Evolutionary conservation across 2,888 invertebrate genomes (phyloP).

Genomic region (Alcis repandata): DNA sequence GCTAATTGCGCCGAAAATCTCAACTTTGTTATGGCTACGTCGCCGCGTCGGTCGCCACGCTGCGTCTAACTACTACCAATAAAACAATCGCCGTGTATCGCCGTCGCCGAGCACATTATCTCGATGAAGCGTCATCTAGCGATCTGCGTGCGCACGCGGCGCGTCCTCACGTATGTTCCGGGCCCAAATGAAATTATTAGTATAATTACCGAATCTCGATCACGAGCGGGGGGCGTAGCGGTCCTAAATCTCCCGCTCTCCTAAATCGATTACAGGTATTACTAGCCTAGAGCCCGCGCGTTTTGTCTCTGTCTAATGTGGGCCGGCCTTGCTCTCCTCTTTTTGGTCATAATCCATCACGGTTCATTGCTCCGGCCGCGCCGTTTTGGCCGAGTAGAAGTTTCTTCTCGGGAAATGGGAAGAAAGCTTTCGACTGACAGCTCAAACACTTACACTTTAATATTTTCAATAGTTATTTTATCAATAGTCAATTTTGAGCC

Average conservation of each 20-base stretch:
- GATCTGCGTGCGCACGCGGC: constrained; percentile 60
- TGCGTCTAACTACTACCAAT: constrained; percentile 50
- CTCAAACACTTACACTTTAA: background rate
- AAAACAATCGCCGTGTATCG: constrained; percentile 52
- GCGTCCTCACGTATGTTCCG: constrained; percentile 67
- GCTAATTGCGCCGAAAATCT: constrained; percentile 61
- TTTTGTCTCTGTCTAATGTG: constrained; percentile 82
- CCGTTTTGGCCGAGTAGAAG: constrained; percentile 60
- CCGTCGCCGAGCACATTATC: constrained; percentile 53
- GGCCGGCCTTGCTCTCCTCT: constrained; percentile 75
- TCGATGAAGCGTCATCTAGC: constrained; percentile 47
- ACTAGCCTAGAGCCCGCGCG: constrained; percentile 74
- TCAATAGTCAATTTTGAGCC: background rate
- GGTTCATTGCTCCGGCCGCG: constrained; percentile 73
- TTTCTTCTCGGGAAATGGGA: constrained; percentile 47
- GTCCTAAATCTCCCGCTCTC: constrained; percentile 77
- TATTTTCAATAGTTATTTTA: background rate
- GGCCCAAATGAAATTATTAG: constrained; percentile 80
- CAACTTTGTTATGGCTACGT: constrained; percentile 68
- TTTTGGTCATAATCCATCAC: constrained; percentile 77
- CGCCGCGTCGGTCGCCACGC: constrained; percentile 58
- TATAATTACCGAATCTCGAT: constrained; percentile 81
- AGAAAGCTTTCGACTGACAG: constrained; percentile 25
- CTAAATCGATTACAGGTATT: constrained; percentile 82
- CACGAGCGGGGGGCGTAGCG: constrained; percentile 75